Percentiles rank a stretch among this genome's conserved stretches.
phyloP scores from a whole-genome alignment of 2,113 vertebrate genomes.

The Tachysurus vachellii region DNA sequence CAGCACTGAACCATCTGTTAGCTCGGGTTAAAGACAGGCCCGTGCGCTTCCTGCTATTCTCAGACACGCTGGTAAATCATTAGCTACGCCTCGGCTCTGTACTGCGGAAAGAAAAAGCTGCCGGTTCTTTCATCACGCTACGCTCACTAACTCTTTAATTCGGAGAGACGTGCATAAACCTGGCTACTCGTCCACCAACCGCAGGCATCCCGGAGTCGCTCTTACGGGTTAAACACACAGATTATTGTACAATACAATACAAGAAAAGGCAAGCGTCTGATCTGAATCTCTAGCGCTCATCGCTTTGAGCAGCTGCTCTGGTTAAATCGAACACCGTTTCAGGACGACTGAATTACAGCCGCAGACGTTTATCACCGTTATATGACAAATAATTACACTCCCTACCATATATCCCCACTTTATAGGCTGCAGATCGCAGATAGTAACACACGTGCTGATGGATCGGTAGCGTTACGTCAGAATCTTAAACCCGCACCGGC shows the following conservation, averaged over 20 bases:
- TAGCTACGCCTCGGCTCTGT: slow-evolving; percentile 31
- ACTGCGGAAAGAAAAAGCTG: background rate
- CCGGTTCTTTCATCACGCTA: background rate
- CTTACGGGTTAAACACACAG: background rate
- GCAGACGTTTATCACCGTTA: slow-evolving; percentile 32
- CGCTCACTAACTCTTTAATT: background rate
- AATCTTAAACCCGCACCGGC: slow-evolving; percentile 1
- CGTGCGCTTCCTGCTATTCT: slow-evolving; percentile 37
- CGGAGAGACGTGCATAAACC: slow-evolving; percentile 1
- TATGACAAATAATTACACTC: slow-evolving; percentile 37
- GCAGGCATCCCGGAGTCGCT: background rate
- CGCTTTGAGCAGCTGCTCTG: background rate
- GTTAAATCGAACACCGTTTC: background rate
- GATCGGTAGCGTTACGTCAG: slow-evolving; percentile 13
- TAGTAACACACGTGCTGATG: background rate
- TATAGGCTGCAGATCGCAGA: slow-evolving; percentile 24
- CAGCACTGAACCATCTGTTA: slow-evolving; percentile 45
- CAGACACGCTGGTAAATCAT: slow-evolving; percentile 46
- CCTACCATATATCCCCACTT: slow-evolving; percentile 18
- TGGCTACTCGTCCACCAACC: background rate
- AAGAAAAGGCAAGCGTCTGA: background rate
- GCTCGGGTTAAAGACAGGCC: slow-evolving; percentile 46
- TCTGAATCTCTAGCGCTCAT: background rate
- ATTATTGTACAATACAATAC: background rate
- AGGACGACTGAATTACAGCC: background rate